phyloP scores from a whole-genome alignment of 2,888 invertebrate genomes.

The Spilarctia lutea region DNA sequence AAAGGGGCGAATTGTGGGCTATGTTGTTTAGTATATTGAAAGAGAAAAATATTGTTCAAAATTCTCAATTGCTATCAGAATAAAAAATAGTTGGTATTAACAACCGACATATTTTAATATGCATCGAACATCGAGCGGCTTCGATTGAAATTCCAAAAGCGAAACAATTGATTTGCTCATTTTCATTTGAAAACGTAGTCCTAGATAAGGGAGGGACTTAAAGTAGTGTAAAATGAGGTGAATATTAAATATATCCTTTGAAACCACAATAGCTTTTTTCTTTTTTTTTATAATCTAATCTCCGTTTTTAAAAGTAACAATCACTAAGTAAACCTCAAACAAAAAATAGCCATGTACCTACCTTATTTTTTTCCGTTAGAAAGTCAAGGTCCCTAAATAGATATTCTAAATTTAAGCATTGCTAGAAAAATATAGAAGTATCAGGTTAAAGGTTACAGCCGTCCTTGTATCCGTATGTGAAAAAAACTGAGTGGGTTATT shows the following conservation, averaged over 20 bases:
- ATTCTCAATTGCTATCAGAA: neutral
- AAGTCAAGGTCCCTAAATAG: too few relatives aligned
- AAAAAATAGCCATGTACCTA: too few relatives aligned
- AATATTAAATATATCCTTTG: neutral
- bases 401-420: too few relatives aligned
- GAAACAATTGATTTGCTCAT: neutral
- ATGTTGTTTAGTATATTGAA: conserved; percentile 44
- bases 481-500: too few relatives aligned
- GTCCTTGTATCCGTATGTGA: too few relatives aligned
- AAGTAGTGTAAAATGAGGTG: neutral
- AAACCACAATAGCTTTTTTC: neutral
- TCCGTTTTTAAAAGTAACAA: too few relatives aligned
- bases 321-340: too few relatives aligned
- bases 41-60: neutral
- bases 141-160: neutral
- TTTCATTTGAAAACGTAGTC: neutral
- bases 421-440: too few relatives aligned
- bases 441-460: too few relatives aligned
- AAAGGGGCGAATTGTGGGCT: conserved; percentile 75
- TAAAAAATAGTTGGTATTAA: neutral
- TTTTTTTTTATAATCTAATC: neutral
- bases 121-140: neutral
- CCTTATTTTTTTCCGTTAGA: too few relatives aligned
- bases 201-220: neutral
- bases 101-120: neutral